Base-by-base conservation (phyloP, 2,113 vertebrate genomes). In the Thymallus thymallus region DNA sequence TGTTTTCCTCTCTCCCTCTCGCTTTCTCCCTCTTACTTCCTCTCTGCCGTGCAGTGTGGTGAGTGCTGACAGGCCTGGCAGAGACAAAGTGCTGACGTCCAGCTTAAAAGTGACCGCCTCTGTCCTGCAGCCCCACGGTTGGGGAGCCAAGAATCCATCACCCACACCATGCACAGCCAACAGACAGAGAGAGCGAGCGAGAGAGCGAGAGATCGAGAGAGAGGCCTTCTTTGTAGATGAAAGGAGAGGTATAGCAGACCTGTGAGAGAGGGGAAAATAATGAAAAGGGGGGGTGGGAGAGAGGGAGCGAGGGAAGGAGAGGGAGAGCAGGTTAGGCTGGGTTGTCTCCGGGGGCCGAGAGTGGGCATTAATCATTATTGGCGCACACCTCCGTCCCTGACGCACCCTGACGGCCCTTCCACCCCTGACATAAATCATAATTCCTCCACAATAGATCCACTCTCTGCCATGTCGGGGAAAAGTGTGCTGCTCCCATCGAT, bases 401-500 rank as follows among this genome's bases (percentile, higher is more conserved):
- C 93, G 92, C 92, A 65, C 87, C 91, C 91, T 94, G 94, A 94
- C 93, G 94, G 95, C 96, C 84, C 92, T 90, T 94, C 91, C 94
- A 96, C 94, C 93, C 94, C 93, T 90, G 95, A 96, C 95, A 99
- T 98, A 98, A 99, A 99, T 99, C 97, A 98, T 98, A 96, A 98
- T 98, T 98, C 96, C 94, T 92, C 93, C 93, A 96, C 96, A 97
- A 98, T 98, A 96, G 96, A 98, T 97, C 95, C 96, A 95, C 94
- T 95, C 91, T 94, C 94, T 95, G 91, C 94, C 92, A 89, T 93
- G 93, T 95, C 92, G 93, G 94, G 94, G 94, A 97, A 97, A 97
- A 97, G 93, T 95, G 91, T 94, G 95, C 95, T 95, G 93, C 95
- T 94, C 92, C 94, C 96, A 99, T 99, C 94, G 96, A 98, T 98